Conservation (phyloP, 53 echinoderm and acorn worm species). For the Antedon mediterranea region DNA sequence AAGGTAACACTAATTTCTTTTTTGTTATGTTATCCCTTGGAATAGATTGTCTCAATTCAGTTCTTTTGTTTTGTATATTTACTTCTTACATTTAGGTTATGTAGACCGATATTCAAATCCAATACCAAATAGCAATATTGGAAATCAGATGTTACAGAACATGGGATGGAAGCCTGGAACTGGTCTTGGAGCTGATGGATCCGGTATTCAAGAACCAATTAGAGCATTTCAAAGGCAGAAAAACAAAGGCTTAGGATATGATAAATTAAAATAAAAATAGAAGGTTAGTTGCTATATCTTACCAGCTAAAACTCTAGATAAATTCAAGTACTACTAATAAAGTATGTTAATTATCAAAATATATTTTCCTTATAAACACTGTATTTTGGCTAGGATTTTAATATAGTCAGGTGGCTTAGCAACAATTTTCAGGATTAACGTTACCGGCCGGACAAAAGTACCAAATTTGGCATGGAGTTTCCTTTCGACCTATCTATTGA, state of each 20-base stretch:
- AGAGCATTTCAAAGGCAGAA: conserved; percentile 78
- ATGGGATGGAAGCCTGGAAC: conserved; percentile 98
- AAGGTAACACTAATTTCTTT: conserved; percentile 29
- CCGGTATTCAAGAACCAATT: conserved; percentile 70
- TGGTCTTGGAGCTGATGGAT: conserved; percentile 61
- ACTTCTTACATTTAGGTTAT: conserved; percentile 27
- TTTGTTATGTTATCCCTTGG: no score
- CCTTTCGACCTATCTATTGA: no score
- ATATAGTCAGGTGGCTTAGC: no score
- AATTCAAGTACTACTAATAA: no score
- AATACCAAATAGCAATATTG: conserved; percentile 64
- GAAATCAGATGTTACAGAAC: conserved; percentile 79
- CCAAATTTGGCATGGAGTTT: no score
- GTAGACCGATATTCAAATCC: conserved; percentile 48
- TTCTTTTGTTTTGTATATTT: no score
- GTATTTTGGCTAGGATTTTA: no score
- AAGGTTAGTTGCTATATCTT: neutral
- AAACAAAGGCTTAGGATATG: conserved; percentile 78
- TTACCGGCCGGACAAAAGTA: no score
- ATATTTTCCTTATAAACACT: no score
- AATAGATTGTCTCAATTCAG: neutral
- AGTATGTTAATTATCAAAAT: no score
- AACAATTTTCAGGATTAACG: no score
- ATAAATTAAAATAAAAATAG: conserved; percentile 37
- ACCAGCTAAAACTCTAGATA: neutral